These are phyloP conservation scores for Pseudomyrmex dendroicus DNA, from an alignment of 1,140 invertebrate genomes.

Conservation along the genomic window DNA sequence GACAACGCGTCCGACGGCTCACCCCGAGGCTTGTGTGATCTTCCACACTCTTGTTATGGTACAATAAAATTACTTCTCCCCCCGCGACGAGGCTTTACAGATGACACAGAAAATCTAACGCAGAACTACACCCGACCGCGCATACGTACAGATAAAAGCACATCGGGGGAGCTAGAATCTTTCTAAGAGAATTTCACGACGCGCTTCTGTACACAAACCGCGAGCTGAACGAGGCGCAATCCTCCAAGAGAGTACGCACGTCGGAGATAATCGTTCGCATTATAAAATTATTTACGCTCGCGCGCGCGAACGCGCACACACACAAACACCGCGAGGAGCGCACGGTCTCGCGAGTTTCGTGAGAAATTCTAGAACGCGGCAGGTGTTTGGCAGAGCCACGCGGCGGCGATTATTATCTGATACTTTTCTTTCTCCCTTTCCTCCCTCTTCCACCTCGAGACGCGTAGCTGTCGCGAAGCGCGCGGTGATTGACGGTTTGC, in stretches of 20 bases:
- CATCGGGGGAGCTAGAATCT: neutral
- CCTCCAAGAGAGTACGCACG: constrained; percentile 16
- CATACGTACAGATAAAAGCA: neutral
- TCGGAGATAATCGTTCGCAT: constrained; percentile 50
- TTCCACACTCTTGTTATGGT: no score
- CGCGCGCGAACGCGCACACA: neutral
- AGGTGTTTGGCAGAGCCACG: constrained; percentile 56
- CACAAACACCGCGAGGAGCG: no score
- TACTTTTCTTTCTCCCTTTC: constrained; percentile 39
- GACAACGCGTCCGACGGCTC: no score
- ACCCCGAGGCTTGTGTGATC: no score
- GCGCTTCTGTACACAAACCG: constrained; percentile 1
- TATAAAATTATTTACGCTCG: constrained; percentile 52
- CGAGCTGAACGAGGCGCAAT: neutral
- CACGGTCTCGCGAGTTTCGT: constrained; percentile 8
- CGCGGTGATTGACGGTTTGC: constrained; percentile 60
- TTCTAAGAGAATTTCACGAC: constrained; percentile 13
- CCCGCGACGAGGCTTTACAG: neutral
- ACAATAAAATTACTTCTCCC: constrained; percentile 10
- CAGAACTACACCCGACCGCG: neutral
- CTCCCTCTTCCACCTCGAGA: neutral
- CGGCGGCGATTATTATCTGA: constrained; percentile 62
- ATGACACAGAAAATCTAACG: constrained; percentile 1
- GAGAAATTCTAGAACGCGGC: constrained; percentile 56
- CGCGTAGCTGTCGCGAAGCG: constrained; percentile 38